Evolutionary conservation across 2,113 vertebrate genomes (phyloP).

Genomic region (Piaya cayana): DNA sequence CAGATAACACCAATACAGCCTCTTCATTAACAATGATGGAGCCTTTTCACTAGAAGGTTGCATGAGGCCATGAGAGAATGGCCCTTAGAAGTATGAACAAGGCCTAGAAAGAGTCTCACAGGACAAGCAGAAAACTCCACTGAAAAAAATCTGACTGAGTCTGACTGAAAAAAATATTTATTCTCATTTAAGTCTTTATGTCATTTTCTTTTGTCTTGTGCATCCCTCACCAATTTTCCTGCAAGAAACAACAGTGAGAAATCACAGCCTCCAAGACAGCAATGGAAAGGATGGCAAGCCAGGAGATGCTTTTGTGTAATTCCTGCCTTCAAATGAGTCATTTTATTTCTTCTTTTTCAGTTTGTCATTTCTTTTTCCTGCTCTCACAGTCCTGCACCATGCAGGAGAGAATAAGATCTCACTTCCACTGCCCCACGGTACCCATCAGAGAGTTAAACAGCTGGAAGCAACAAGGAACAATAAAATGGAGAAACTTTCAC

Average conservation of each 20-base stretch:
- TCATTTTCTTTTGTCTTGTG: neutral
- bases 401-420: neutral
- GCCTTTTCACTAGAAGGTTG: neutral
- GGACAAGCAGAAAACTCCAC: neutral
- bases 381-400: neutral
- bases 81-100: neutral
- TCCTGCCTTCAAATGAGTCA: neutral
- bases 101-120: neutral
- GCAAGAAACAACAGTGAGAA: neutral
- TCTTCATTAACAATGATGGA: neutral
- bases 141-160: neutral
- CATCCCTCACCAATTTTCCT: neutral
- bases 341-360: neutral
- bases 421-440: neutral
- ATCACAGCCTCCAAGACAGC: neutral
- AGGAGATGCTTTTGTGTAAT: neutral
- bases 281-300: neutral
- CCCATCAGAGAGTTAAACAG: accelerated
- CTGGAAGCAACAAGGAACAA: neutral
- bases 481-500: neutral
- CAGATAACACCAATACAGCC: neutral
- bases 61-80: neutral
- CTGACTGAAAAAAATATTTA: neutral
- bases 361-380: neutral
- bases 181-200: neutral